Percentiles rank a stretch among this genome's conserved stretches.
Conservation (phyloP, 2,797 vertebrate species). For the Phoeniculus purpureus region DNA sequence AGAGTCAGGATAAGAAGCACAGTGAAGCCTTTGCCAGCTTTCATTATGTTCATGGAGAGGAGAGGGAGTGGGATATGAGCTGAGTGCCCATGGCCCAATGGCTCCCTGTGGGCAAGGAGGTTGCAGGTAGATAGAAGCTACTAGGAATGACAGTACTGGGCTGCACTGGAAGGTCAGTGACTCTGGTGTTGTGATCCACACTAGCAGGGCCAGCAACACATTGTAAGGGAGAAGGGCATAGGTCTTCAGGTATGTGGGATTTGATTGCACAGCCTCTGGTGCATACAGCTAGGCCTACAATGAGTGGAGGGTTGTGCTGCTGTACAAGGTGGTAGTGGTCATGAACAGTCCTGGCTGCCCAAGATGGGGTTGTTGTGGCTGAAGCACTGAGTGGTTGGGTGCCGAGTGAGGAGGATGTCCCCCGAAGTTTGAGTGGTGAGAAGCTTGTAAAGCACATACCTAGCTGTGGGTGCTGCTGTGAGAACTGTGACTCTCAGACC, state of each 20-base stretch:
- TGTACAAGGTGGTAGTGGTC: background rate
- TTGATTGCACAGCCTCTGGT: background rate
- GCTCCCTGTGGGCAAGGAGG: background rate
- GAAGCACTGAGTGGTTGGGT: background rate
- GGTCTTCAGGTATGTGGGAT: background rate
- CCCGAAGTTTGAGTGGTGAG: background rate
- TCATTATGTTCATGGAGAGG: background rate
- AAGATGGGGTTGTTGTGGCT: background rate
- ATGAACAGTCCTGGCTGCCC: background rate
- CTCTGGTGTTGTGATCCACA: fast-evolving
- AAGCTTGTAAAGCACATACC: background rate
- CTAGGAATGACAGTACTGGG: background rate
- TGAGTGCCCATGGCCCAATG: background rate
- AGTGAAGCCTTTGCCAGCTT: background rate
- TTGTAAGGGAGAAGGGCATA: background rate
- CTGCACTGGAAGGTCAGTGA: background rate
- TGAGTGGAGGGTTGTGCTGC: background rate
- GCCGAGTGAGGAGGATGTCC: background rate
- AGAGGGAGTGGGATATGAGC: background rate
- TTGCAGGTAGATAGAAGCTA: background rate
- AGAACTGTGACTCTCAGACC: background rate
- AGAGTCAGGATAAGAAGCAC: background rate
- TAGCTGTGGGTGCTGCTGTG: background rate
- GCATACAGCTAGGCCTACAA: background rate
- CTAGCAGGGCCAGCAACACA: background rate